Conservation (phyloP, 1,140 invertebrate genomes). For the Papilio glaucus region DNA sequence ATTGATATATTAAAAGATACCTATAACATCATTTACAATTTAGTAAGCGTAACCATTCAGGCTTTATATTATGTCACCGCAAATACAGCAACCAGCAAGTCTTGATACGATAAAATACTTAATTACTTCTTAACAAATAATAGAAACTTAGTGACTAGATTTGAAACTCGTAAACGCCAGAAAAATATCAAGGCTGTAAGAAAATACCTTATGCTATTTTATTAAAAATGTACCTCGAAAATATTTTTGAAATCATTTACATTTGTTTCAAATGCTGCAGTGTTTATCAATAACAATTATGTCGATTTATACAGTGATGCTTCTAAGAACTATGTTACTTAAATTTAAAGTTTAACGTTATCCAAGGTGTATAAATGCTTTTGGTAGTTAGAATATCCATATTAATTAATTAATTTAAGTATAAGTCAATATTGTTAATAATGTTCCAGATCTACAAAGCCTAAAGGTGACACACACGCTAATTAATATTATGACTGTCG, state of each 20-base stretch:
- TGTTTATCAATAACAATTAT: background rate
- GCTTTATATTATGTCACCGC: slow-evolving; percentile 46
- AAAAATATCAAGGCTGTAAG: slow-evolving; percentile 33
- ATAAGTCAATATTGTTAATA: background rate
- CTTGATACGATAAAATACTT: slow-evolving; percentile 39
- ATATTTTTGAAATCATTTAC: slow-evolving; percentile 11
- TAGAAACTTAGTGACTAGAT: slow-evolving; percentile 50
- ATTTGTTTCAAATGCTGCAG: background rate
- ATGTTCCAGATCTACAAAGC: background rate
- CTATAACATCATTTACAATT: slow-evolving; percentile 56
- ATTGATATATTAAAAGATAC: slow-evolving; percentile 19
- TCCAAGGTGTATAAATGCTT: background rate
- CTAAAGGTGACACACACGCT: slow-evolving; percentile 1
- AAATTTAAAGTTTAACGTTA: slow-evolving; percentile 9
- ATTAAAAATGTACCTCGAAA: slow-evolving; percentile 23
- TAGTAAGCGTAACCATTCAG: slow-evolving; percentile 74
- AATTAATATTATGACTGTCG: slow-evolving; percentile 63
- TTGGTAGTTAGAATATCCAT: background rate
- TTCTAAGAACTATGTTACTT: background rate
- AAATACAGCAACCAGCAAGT: slow-evolving; percentile 34
- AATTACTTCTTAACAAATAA: background rate
- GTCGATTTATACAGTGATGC: background rate
- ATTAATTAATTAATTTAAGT: slow-evolving; percentile 9
- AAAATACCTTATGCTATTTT: slow-evolving; percentile 26
- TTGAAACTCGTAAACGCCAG: slow-evolving; percentile 35